Evolutionary conservation across 2,888 invertebrate species (phyloP).

Genomic region (Eurytoma californica): DNA sequence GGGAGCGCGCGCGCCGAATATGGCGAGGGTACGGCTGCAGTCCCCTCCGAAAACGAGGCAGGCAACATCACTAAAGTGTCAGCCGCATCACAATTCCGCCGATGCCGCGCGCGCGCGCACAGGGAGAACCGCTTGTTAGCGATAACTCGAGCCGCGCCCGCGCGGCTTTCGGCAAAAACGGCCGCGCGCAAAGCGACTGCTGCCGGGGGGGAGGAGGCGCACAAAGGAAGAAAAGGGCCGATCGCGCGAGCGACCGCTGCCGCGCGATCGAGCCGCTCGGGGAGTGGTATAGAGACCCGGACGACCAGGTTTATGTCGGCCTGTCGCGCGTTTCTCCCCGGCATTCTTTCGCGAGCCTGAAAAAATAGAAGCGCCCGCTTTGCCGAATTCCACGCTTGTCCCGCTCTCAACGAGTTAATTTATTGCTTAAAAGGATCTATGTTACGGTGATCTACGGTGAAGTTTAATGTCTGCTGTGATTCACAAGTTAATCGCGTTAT

Average conservation of each 20-base stretch:
- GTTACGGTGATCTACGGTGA: too few species aligned
- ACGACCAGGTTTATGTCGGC: background rate
- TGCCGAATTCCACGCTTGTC: too few species aligned
- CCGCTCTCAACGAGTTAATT: too few species aligned
- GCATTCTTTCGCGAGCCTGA: too few species aligned
- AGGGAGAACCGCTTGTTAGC: slow-evolving; percentile 50
- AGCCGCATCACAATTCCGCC: slow-evolving; percentile 74
- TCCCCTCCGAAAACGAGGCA: slow-evolving; percentile 63
- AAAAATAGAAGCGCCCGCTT: too few species aligned
- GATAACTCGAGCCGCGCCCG: slow-evolving; percentile 50
- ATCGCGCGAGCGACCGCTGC: background rate
- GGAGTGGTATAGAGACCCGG: background rate
- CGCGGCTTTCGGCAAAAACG: slow-evolving; percentile 28
- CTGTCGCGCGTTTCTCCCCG: slow-evolving; percentile 1
- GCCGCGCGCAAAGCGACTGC: background rate
- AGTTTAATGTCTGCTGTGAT: too few species aligned
- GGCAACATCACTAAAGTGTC: slow-evolving; percentile 75
- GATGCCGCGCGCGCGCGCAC: slow-evolving; percentile 59
- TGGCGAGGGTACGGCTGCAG: slow-evolving; percentile 20
- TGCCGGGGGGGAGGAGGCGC: background rate
- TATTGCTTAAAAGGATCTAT: too few species aligned
- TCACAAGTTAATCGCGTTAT: too few species aligned
- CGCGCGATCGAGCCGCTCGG: background rate
- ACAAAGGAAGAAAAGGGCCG: background rate
- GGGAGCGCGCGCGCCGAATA: slow-evolving; percentile 36